Base-by-base conservation (phyloP, 2,888 invertebrate species). In the Hydrotaea diabolus region DNA sequence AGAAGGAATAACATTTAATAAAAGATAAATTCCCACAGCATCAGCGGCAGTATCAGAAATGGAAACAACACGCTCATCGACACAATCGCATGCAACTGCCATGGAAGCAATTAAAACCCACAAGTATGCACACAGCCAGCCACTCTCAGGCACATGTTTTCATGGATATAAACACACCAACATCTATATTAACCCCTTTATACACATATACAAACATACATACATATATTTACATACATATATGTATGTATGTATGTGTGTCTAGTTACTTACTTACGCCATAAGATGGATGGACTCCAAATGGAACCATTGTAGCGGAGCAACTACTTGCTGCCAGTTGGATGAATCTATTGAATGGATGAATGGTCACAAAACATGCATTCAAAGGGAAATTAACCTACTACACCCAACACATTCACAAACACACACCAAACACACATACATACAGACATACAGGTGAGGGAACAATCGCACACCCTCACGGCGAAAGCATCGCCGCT, bases 351-450 rank as follows among this genome's bases (percentile, higher is more conserved):
- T 89, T 88, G 88, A 90, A 91, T 89, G 91, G 90, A 87, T 90
- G 89, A 89, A 88, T 90, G 89, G 89, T 87, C 89, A 87, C 88
- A 88, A 88, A 90, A 88, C 89, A 89, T 88, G 87, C 77, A 83
- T 83, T 90, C 90, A 90, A 90, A 90, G 91, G 89, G 87, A 90
- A 90, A 90, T 89, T 90, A 89, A 90, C 90, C 90, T 89, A 89
- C 59, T 76, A 79, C 43, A 17, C 17, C 26, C 19, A 36, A 31
- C 36, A 64, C 49, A 74, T 21, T 62, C 64, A 74, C 59, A 77
- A 26, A 69, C 11, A 83, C 13, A 31, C 36, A 17, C 39, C 9
- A 13, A 17, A 23, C 43, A 69, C 15, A 59, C 57, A 66, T 15
- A 59, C 31, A 31, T 31, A 31, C 31, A 31, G 3, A 31, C 31